Evolutionary conservation across 2,113 vertebrate species (phyloP), one percentile per base, ranked within the genome.

Genomic region (Sterrhoptilus dennistouni): DNA sequence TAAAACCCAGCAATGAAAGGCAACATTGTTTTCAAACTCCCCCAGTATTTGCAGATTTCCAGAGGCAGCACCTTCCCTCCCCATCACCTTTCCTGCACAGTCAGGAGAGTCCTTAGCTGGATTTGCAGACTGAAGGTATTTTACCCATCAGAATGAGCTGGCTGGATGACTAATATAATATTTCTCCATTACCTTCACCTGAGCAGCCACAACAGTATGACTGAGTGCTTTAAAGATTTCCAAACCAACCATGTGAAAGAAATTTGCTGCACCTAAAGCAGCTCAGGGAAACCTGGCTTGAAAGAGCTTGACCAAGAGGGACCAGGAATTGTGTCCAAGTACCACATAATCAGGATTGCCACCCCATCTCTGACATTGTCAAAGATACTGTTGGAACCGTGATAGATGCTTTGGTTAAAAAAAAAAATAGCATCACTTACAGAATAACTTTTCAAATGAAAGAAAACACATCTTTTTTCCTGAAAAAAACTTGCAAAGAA

Each of bases 41-140:
- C 6, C 3, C 14, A 27, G 2, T 24, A 35, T 28, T 3, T 45
- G 25, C 35, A 49, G 14, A 27, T 23, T 84, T 78, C 57, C 72
- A 59, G 12, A 8, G 2, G 10, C 9, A 1, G 25, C 5, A 6
- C 25, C 50, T 77, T n/a, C 45, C 24, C 53, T 86, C 57, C 36
- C 42, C 10, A 56, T 2, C 2, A 2, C 10, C 15, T 33, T 50
- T 50, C n/a, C 25, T 2, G 3, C 40, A 23, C 1, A 53, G 42
- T 8, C 69, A 59, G 8, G 12, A 50, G 2, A 47, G 45, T 53
- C 50, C 60, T 76, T 2, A 53, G 27, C 24, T 31, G 49, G 31
- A 57, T 68, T 47, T 50, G 31, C 6, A 13, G n/a, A 72, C 49
- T 69, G 25, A 31, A 60, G 22, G 28, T 31, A 31, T 72, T 79